Evolutionary conservation across 2,888 invertebrate genomes (phyloP).

Genomic region (Ametastegia equiseti): DNA sequence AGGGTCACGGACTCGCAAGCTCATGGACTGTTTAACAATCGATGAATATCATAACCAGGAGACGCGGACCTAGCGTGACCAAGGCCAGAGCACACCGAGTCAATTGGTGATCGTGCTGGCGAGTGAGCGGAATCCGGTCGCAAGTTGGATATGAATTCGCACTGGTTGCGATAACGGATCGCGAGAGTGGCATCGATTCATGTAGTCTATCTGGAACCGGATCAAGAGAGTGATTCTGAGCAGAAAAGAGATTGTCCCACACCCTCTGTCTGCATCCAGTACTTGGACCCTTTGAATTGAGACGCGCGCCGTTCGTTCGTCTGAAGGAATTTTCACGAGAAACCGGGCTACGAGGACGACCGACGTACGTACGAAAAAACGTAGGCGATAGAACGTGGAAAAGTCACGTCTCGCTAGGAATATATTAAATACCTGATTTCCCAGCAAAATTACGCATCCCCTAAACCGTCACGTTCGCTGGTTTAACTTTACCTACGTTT

Average conservation of each 20-base stretch:
- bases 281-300: conserved; percentile 10
- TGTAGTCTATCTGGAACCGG: not conserved
- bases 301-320: conserved; percentile 14
- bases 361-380: conserved; percentile 3
- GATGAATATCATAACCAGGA: conserved; percentile 20
- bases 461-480: conserved; percentile 38
- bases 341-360: not conserved
- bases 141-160: conserved; percentile 6
- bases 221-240: conserved; percentile 1
- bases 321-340: conserved; percentile 33
- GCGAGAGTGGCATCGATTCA: not conserved
- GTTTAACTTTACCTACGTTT: conserved; percentile 43
- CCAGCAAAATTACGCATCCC: conserved; percentile 43
- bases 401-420: conserved; percentile 40
- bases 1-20: conserved; percentile 22
- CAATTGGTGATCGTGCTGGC: conserved; percentile 23
- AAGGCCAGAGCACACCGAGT: conserved; percentile 37
- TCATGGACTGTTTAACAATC: conserved; percentile 24
- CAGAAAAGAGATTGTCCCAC: conserved; percentile 21
- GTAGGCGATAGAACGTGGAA: conserved; percentile 30
- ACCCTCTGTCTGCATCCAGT: not conserved
- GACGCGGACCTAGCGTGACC: conserved; percentile 34
- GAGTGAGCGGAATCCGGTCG: conserved; percentile 10
- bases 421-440: conserved; percentile 47
- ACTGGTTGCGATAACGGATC: conserved; percentile 5